A percentile compares a stretch with the other conserved stretches of the same genome.
Evolutionary conservation across 2,113 vertebrate genomes (phyloP).

Genomic region (Thamnaconus septentrionalis): DNA sequence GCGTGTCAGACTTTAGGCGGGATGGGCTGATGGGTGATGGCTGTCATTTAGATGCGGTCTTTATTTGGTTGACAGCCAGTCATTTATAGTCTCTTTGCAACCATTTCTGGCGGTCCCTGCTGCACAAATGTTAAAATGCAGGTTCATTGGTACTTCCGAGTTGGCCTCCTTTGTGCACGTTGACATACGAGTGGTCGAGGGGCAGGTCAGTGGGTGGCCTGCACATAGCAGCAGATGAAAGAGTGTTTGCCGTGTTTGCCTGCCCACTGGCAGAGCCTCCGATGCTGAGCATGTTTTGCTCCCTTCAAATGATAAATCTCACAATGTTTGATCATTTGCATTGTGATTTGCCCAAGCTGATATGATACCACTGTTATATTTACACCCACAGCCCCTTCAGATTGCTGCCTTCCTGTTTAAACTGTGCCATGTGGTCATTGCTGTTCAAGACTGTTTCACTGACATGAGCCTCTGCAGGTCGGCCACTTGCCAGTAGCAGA

Average conservation of each 20-base stretch:
- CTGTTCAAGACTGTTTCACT: slow-evolving; percentile 92
- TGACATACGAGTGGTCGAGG: slow-evolving; percentile 92
- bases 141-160: slow-evolving; percentile 67
- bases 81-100: too few species aligned
- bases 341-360: too few species aligned
- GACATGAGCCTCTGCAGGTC: slow-evolving; percentile 89
- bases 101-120: too few species aligned
- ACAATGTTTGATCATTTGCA: too few species aligned
- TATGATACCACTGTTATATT: too few species aligned
- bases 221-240: slow-evolving; percentile 16
- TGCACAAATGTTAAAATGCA: too few species aligned
- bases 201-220: slow-evolving; percentile 81
- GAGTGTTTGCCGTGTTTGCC: not conserved
- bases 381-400: slow-evolving; percentile 87
- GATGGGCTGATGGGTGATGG: too few species aligned
- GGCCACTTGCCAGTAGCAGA: slow-evolving; percentile 2
- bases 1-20: too few species aligned
- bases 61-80: too few species aligned
- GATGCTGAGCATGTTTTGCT: too few species aligned
- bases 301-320: too few species aligned
- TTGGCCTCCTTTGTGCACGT: slow-evolving; percentile 88
- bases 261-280: not conserved
- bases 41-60: too few species aligned
- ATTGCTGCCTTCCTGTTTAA: slow-evolving; percentile 91
- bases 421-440: slow-evolving; percentile 88